phyloP scores from a whole-genome alignment of 2,113 vertebrate genomes.

The Baryphthengus martii region DNA sequence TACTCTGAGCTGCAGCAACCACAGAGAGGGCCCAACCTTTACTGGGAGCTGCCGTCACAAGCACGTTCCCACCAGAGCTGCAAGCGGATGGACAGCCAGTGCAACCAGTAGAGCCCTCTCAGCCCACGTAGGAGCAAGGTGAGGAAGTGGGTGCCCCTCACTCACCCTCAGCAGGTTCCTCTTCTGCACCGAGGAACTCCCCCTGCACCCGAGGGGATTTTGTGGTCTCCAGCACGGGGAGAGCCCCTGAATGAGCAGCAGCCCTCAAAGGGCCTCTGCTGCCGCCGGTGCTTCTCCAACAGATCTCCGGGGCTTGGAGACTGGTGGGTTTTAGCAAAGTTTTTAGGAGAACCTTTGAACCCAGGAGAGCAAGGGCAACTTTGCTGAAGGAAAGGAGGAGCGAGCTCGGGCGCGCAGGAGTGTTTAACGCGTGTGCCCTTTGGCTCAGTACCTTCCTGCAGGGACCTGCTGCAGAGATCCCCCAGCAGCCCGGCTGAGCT shows the following conservation, averaged over 20 bases:
- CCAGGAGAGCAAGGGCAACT: neutral
- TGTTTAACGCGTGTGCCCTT: neutral
- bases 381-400: neutral
- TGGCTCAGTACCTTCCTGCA: neutral
- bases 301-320: neutral
- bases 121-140: accelerated
- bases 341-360: neutral
- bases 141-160: accelerated
- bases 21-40: accelerated
- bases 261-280: neutral
- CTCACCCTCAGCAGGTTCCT: neutral
- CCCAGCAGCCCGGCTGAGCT: neutral
- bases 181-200: neutral
- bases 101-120: neutral
- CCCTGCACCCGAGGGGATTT: neutral
- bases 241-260: neutral
- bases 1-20: neutral
- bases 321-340: neutral
- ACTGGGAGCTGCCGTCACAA: accelerated
- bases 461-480: neutral
- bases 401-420: neutral
- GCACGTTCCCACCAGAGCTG: neutral
- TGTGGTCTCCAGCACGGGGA: neutral
- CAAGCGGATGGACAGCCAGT: neutral
- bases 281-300: accelerated